Base-by-base conservation (phyloP, 1,140 invertebrate genomes). In the Zaprionus lachaisei region DNA sequence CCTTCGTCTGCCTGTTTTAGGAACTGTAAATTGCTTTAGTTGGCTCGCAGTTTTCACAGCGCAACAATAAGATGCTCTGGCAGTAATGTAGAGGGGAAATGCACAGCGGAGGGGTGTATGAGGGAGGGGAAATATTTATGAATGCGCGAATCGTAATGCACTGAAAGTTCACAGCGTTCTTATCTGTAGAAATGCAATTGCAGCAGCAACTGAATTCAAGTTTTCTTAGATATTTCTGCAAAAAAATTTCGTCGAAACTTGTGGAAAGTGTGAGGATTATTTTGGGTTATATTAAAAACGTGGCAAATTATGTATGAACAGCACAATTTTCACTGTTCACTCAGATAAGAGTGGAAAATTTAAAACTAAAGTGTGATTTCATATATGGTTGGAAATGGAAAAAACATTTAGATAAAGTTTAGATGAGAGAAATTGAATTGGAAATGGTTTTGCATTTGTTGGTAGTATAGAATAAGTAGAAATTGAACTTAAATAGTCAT, bases 21-120 rank as follows among this genome's bases (percentile, higher is more conserved):
- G 79, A 84, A 89, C 84, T 89, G 84, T 84, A 89, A 89, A 89
- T 89, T 89, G 84, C 84, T 89, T 89, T 84, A 84, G 85, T 85
- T 89, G 84, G 85, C 84, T 75, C 74, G 55, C 81, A 84, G 69
- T 86, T 80, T 77, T 54, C 41, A 47, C 54, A 70, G 41, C 55
- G 73, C 57, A 72, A 77, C 69, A 66, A 62, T 66, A 56, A 65
- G 55, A 31, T 22, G n/a, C 22, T n/a, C n/a, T 17, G 41, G 41
- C 41, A 47, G 41, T 17, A 47, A 34, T 34, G 41, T 17, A 47
- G 41, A 34, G 28, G 54, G 31, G 31, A 11, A 11, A 34, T 34
- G 7, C 9, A 34, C 17, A 9, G 11, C 38, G 37, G 38, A 58
- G 41, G 60, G 12, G 37, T 15, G 37, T 22, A 7, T 7, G 4